Conservation (phyloP, 2,797 vertebrate species). For the Philypnodon macrostomus region DNA sequence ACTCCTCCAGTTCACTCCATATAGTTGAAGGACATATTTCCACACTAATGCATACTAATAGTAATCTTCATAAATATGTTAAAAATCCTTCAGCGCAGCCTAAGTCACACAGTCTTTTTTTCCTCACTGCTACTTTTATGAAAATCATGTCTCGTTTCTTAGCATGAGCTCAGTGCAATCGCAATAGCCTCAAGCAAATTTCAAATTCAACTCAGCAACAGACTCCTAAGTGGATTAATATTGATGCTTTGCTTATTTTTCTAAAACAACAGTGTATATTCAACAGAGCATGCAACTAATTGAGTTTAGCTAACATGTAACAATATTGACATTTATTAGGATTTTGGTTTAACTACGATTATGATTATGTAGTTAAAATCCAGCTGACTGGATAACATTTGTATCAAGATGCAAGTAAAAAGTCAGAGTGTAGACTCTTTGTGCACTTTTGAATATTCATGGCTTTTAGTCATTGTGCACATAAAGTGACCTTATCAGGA, state of each 20-base stretch:
- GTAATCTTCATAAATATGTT: background rate
- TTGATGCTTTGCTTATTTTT: slow-evolving; percentile 9
- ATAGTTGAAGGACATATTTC: slow-evolving; percentile 1
- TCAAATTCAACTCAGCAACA: slow-evolving; percentile 4
- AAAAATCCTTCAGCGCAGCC: background rate
- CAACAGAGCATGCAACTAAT: slow-evolving; percentile 1
- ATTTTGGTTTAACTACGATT: slow-evolving; percentile 4
- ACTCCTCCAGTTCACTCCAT: background rate
- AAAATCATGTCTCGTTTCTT: slow-evolving; percentile 4
- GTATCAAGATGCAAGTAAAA: background rate
- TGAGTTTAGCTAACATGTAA: background rate
- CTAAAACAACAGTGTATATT: slow-evolving; percentile 7
- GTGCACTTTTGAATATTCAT: too few species aligned
- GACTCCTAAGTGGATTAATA: slow-evolving; percentile 9
- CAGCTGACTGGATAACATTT: too few species aligned
- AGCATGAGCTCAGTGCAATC: slow-evolving; percentile 6
- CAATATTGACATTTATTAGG: slow-evolving; percentile 1
- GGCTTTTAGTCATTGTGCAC: too few species aligned
- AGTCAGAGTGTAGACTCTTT: background rate
- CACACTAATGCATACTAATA: background rate
- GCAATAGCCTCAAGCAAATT: slow-evolving; percentile 8
- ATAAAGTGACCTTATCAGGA: background rate
- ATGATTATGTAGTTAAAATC: too few species aligned
- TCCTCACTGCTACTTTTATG: background rate
- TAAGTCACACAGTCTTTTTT: slow-evolving; percentile 1